A percentile compares a stretch with the other conserved stretches of the same genome.
phyloP scores from a whole-genome alignment of 92 coral and sea anemone species.

The Heteractis magnifica region DNA sequence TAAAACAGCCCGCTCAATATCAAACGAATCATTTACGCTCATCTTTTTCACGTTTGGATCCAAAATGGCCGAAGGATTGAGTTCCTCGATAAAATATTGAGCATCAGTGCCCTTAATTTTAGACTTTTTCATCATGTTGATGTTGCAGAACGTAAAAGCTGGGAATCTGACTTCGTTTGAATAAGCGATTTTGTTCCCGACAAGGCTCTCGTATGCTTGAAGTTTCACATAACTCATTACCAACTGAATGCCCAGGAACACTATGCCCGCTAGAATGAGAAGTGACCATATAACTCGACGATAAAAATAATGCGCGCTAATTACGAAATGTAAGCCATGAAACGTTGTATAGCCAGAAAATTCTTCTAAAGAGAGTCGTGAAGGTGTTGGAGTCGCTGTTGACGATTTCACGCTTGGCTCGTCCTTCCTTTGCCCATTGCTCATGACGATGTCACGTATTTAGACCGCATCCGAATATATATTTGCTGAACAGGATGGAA shows the following conservation, averaged over 20 bases:
- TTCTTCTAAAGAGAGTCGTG: neutral
- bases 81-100: constrained; percentile 37
- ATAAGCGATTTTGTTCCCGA: constrained; percentile 11
- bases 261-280: constrained; percentile 14
- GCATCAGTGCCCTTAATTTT: constrained; percentile 47
- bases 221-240: constrained; percentile 25
- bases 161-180: constrained; percentile 38
- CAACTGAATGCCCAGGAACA: constrained; percentile 12
- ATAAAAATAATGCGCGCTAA: neutral
- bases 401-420: neutral
- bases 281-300: constrained; percentile 47
- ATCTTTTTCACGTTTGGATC: neutral
- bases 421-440: no score
- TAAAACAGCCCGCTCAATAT: constrained; percentile 30
- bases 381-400: neutral
- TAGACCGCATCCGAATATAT: no score
- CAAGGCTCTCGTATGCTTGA: constrained; percentile 18
- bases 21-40: constrained; percentile 32
- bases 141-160: constrained; percentile 51
- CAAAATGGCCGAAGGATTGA: neutral
- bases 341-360: constrained; percentile 52
- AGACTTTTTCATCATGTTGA: constrained; percentile 48
- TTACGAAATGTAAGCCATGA: constrained; percentile 51
- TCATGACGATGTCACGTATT: no score
- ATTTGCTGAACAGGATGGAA: no score